A percentile compares a stretch with the other conserved stretches of the same genome.
Conservation (phyloP, 1,140 invertebrate species). For the Drosophila triauraria region DNA sequence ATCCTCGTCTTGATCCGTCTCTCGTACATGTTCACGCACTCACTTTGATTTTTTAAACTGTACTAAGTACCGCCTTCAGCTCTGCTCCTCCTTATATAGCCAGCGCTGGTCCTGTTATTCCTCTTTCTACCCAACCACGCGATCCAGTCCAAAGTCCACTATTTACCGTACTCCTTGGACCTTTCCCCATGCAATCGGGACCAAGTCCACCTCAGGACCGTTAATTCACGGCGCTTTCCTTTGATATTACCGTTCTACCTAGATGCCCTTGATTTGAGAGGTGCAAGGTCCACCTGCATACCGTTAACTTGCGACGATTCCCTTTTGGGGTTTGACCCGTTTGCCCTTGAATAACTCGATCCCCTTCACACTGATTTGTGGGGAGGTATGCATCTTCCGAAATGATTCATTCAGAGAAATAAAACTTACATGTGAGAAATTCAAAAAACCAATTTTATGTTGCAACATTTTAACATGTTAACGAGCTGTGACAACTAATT, state of each 20-base stretch:
- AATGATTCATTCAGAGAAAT: too few species aligned
- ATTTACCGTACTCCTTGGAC: neutral
- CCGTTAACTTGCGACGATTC: too few species aligned
- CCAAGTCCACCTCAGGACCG: neutral
- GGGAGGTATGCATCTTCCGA: too few species aligned
- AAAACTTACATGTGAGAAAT: too few species aligned
- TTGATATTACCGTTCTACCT: neutral
- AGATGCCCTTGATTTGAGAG: neutral
- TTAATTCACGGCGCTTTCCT: neutral
- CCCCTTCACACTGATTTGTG: too few species aligned
- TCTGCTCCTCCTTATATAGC: neutral
- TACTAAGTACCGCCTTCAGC: neutral
- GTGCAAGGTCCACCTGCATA: neutral
- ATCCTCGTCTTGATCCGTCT: too few species aligned
- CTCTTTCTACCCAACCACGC: neutral
- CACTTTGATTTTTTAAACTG: neutral
- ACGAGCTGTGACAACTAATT: slow-evolving; percentile 67
- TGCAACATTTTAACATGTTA: neutral
- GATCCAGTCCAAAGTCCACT: neutral
- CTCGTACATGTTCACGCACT: too few species aligned
- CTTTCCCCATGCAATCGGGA: too few species aligned
- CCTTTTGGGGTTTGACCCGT: too few species aligned
- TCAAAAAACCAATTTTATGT: neutral
- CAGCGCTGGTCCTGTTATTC: neutral
- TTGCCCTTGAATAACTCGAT: too few species aligned